Base-by-base conservation (phyloP, 2,797 vertebrate genomes). In the Chromobotia macracanthus region DNA sequence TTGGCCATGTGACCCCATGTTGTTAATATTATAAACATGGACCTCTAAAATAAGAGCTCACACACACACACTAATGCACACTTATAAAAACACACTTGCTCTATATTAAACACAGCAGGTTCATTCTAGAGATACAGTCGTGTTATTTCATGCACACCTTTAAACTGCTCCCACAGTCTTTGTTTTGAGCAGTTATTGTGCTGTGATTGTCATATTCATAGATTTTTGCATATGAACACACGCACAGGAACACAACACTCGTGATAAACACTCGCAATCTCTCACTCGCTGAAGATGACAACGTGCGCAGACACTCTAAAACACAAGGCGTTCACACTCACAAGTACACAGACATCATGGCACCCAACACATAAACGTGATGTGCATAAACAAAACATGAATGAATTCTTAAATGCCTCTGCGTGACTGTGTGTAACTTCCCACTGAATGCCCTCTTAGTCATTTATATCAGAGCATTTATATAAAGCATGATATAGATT, bases 401-500 rank as follows among this genome's bases (percentile, higher is more conserved):
- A 68, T 69, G 28, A n/a, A n/a, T 69, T 16, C 8, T n/a, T 64
- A 31, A 35, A 18, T 38, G 28, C 31, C 11, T 38, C 2, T 1
- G 12, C 31, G 38, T 72, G 65, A 78, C 67, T n/a, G 15, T 60
- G 56, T 60, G 66, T 60, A 70, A 60, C 46, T 11, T 65, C 41
- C 71, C 66, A 69, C 77, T 50, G 50, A 75, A 79, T 58, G 23
- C 12, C 77, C 58, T 60, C 44, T 72, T 79, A 66, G 71, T 79
- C 76, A 78, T 53, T 69, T 61, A 79, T 51, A 38, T 71, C 58
- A 28, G 28, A 28, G 2, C 4, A 28, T n/a, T n/a, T n/a, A n/a
- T n/a, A n/a, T n/a, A n/a, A n/a, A n/a, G n/a, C n/a, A n/a, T n/a
- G n/a, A n/a, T n/a, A n/a, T n/a, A n/a, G n/a, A n/a, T n/a, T n/a